Conservation (phyloP, 2,888 invertebrate genomes). For the Melikaiella ostensackeni region DNA sequence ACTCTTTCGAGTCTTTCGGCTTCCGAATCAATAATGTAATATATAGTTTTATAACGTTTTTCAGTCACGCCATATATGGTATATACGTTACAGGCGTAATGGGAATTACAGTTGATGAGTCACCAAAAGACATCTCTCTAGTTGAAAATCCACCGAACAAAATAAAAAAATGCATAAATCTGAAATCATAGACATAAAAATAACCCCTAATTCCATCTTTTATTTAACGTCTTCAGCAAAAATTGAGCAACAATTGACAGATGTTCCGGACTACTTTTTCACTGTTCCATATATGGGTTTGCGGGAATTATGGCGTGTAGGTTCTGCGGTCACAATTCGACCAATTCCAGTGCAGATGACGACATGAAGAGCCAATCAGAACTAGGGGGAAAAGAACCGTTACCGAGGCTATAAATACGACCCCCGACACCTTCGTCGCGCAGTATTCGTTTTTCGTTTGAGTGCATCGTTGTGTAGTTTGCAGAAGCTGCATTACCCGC, state of each 20-base stretch:
- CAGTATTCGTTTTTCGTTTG: constrained; percentile 25
- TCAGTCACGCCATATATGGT: constrained; percentile 23
- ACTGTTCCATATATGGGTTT: background rate
- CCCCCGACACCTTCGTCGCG: background rate
- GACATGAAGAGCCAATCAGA: constrained; percentile 16
- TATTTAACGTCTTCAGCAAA: background rate
- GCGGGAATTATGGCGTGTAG: background rate
- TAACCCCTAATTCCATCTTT: background rate
- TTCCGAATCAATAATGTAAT: constrained; percentile 1
- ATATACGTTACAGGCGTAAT: background rate
- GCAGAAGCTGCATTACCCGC: constrained; percentile 55
- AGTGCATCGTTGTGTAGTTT: constrained; percentile 44
- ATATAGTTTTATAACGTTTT: constrained; percentile 1
- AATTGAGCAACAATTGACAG: constrained; percentile 13
- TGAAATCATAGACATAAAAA: background rate
- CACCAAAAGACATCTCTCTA: constrained; percentile 8
- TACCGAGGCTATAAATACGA: background rate
- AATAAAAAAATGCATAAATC: background rate
- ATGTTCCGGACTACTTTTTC: constrained; percentile 23
- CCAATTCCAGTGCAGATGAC: constrained; percentile 14
- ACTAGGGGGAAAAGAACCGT: background rate
- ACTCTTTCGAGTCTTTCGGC: background rate
- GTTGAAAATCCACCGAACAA: background rate
- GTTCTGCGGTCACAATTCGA: constrained; percentile 6
- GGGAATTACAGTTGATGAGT: constrained; percentile 6